Evolutionary conservation across 2,113 vertebrate species (phyloP).

Genomic region (Lepisosteus oculatus): DNA sequence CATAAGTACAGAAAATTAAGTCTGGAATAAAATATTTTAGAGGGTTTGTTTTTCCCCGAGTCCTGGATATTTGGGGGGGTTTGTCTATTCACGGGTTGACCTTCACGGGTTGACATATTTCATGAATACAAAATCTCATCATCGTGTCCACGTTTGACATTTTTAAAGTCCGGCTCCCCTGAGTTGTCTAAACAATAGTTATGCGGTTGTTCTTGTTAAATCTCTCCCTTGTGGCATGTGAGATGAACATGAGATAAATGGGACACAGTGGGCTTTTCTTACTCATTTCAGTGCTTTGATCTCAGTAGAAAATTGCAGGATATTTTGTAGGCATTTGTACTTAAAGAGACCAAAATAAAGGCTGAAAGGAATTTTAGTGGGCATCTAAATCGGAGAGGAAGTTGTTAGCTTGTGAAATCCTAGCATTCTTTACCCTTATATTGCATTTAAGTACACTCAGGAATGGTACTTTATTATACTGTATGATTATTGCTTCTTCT

Average conservation of each 20-base stretch:
- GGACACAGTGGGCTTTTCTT: background rate
- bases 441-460: background rate
- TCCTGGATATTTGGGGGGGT: no score
- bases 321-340: constrained; percentile 9
- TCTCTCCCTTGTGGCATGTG: background rate
- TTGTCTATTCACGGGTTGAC: no score
- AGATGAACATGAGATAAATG: background rate
- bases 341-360: constrained; percentile 8
- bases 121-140: no score
- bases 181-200: background rate
- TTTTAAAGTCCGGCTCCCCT: background rate
- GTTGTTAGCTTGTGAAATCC: background rate
- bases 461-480: background rate
- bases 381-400: background rate
- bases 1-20: no score
- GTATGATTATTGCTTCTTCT: constrained; percentile 20
- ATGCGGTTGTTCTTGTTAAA: background rate
- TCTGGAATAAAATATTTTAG: no score
- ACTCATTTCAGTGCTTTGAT: constrained; percentile 1
- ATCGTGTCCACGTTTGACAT: background rate
- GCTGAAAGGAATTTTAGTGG: background rate
- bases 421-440: constrained; percentile 10
- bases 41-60: no score
- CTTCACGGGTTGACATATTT: no score
- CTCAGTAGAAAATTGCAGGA: constrained; percentile 6